Percentiles rank a stretch among this genome's conserved stretches.
phyloP scores from a whole-genome alignment of 2,797 vertebrate species.

The Chaunax sp. region DNA sequence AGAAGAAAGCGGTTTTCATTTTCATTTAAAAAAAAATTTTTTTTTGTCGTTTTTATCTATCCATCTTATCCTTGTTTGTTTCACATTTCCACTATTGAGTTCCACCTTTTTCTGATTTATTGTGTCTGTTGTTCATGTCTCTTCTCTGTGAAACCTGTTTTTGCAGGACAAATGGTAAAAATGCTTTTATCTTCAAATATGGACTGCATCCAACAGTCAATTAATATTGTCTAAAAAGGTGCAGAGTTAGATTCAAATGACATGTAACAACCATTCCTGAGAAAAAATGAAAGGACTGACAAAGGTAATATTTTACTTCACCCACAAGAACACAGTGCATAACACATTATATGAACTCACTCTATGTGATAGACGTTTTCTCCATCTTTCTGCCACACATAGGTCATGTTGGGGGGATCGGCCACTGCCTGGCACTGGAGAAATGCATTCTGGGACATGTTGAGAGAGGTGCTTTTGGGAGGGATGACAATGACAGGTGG shows the following conservation, averaged over 20 bases:
- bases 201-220: neutral
- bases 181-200: neutral
- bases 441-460: slow-evolving; percentile 90
- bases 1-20: too few species aligned
- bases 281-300: neutral
- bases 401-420: slow-evolving; percentile 95
- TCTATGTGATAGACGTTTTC: slow-evolving; percentile 91
- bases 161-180: neutral
- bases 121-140: neutral
- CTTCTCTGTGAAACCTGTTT: neutral
- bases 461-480: slow-evolving; percentile 87
- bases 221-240: neutral
- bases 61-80: neutral
- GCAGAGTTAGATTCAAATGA: neutral
- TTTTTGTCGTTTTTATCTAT: neutral
- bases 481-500: slow-evolving; percentile 90
- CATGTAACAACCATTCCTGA: neutral
- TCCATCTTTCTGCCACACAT: slow-evolving; percentile 89
- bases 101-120: neutral
- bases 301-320: slow-evolving; percentile 1
- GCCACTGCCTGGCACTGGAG: slow-evolving; percentile 91
- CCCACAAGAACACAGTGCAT: neutral
- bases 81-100: neutral
- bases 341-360: slow-evolving; percentile 72
- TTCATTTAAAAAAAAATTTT: neutral